phyloP scores from a whole-genome alignment of 2,113 vertebrate species.

The Ranitomeya variabilis region DNA sequence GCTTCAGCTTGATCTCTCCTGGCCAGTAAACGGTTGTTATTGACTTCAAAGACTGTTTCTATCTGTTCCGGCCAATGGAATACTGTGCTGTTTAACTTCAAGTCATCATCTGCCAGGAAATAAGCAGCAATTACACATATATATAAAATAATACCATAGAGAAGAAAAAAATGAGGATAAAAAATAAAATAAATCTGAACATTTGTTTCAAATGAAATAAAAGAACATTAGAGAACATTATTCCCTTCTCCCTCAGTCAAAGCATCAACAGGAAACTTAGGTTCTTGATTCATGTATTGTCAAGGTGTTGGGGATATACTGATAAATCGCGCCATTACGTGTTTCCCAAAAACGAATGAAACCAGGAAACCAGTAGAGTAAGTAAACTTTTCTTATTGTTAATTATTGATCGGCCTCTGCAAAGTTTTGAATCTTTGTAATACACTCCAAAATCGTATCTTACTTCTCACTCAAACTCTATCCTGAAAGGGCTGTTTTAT shows the following conservation, averaged over 20 bases:
- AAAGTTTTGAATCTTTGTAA: too few relatives aligned
- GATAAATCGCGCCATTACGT: too few relatives aligned
- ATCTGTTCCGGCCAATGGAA: slow-evolving; percentile 85
- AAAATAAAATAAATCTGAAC: background rate
- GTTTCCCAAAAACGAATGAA: background rate
- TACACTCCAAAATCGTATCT: too few relatives aligned
- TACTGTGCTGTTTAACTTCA: slow-evolving; percentile 80
- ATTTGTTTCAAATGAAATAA: background rate
- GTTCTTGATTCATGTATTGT: background rate
- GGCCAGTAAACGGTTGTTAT: slow-evolving; percentile 64
- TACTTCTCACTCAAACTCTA: too few relatives aligned
- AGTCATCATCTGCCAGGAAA: slow-evolving; percentile 75
- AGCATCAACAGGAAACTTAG: too few relatives aligned
- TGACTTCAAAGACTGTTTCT: slow-evolving; percentile 73
- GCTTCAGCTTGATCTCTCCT: slow-evolving; percentile 70
- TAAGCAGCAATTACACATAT: background rate
- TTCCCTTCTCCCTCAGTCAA: too few relatives aligned
- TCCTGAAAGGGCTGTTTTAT: too few relatives aligned
- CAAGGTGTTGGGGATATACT: background rate
- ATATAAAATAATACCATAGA: background rate
- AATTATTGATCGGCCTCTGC: too few relatives aligned
- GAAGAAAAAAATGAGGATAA: background rate
- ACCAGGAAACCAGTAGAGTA: too few relatives aligned
- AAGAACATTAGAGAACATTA: background rate
- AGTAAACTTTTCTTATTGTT: too few relatives aligned